Evolutionary conservation across 2,797 vertebrate genomes (phyloP), one percentile per base, ranked within the genome.

Genomic region (Microtus agrestis): DNA sequence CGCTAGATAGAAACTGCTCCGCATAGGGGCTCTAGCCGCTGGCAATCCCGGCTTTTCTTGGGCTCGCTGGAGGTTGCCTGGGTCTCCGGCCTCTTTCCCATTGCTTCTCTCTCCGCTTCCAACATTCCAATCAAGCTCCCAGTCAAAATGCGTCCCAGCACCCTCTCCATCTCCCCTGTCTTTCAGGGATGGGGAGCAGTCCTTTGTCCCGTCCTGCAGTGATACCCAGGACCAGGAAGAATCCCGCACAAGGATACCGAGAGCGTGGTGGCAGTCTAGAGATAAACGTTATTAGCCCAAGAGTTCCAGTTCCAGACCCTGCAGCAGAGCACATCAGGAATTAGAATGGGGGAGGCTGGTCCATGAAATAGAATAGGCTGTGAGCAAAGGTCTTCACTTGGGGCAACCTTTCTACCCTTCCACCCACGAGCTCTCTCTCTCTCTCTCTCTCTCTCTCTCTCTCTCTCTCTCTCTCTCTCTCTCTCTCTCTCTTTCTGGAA

Each of bases 161-260:
- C 11, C 48, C 27, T 11, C 46, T 61, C 11, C 1, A 73, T 3
- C 1, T 48, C 1, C 10, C 71, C n/a, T 29, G 43, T 63, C 51
- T 91, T 93, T 77, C 14, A 87, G 85, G 23, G 37, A 10, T 27
- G 40, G 29, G 71, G 46, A 73, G 71, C 40, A 54, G 77, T 43
- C 29, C 79, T 56, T 0, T 2, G 37, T 59, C 11, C 0, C 0
- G 17, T 51, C 6, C 61, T 37, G 94, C 61, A 37, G 6, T 43
- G 4, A 34, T 13, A 61, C 14, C 27, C 12, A 13, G 1, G 56
- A 82, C 40, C 0, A 0, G 48, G 40, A 73, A 27, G 21, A 48
- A 89, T 23, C 17, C 17, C 0, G 27, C 19, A 12, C 13, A 11
- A 23, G 8, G 15, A 82, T 40, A 37, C 27, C 0, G 63, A 76